Evolutionary conservation across 2,888 invertebrate genomes (phyloP).

Genomic region (Drosophila bunnanda): DNA sequence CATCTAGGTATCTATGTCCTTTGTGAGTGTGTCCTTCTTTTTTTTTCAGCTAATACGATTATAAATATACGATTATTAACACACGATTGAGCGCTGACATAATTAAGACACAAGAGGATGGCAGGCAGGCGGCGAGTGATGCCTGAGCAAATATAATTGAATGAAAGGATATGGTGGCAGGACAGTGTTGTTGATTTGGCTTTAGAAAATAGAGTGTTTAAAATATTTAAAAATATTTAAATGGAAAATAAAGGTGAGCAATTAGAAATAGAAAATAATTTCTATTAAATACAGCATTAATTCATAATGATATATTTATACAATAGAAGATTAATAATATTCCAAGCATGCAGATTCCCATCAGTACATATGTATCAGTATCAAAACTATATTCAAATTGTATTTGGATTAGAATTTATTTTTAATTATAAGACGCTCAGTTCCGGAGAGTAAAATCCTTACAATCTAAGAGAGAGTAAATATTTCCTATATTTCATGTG

Average conservation of each 20-base stretch:
- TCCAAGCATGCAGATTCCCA: too few relatives aligned
- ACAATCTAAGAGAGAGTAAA: too few relatives aligned
- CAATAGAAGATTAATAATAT: not conserved
- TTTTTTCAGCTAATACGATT: slow-evolving; percentile 75
- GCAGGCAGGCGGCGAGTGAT: slow-evolving; percentile 26
- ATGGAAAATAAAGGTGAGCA: not conserved
- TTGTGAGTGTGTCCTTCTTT: slow-evolving; percentile 47
- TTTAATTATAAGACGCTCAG: not conserved
- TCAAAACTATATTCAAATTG: too few relatives aligned
- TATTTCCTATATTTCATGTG: too few relatives aligned
- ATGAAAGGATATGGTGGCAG: not conserved
- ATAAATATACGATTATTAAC: slow-evolving; percentile 83
- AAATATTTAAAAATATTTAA: not conserved
- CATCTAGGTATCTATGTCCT: slow-evolving; percentile 13
- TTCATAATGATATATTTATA: too few relatives aligned
- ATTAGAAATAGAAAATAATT: not conserved
- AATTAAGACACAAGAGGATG: slow-evolving; percentile 71
- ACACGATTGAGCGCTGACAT: slow-evolving; percentile 80
- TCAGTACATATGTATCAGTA: too few relatives aligned
- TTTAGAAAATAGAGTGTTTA: not conserved
- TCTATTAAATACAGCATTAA: not conserved
- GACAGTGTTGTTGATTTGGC: not conserved
- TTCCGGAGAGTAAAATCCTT: too few relatives aligned
- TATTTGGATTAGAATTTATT: not conserved
- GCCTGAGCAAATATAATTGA: slow-evolving; percentile 52